A percentile compares a stretch with the other conserved stretches of the same genome.
phyloP scores from a whole-genome alignment of 2,113 vertebrate species.

The Sapajus apella region DNA sequence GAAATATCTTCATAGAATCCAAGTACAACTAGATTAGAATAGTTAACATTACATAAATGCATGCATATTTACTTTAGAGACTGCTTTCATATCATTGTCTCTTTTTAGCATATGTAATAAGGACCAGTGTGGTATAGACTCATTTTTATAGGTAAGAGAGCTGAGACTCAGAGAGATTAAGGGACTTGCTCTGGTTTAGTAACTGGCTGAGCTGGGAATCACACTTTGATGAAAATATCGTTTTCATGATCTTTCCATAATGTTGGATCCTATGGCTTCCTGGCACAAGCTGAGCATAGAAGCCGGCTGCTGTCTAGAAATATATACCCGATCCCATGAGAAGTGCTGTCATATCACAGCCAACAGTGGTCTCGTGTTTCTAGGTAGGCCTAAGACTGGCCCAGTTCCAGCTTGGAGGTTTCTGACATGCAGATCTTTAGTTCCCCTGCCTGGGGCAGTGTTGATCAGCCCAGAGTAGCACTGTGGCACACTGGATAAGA shows the following conservation, averaged over 20 bases:
- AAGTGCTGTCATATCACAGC: neutral
- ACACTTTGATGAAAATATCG: neutral
- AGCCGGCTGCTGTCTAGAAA: neutral
- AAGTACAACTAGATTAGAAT: neutral
- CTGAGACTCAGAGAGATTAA: neutral
- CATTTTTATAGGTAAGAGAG: neutral
- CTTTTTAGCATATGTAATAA: neutral
- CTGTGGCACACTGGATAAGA: neutral
- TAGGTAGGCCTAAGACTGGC: neutral
- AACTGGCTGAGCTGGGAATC: neutral
- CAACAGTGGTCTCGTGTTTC: neutral
- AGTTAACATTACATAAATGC: neutral
- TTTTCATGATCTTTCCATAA: neutral
- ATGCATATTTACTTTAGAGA: neutral
- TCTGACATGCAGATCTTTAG: neutral
- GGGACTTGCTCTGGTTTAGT: neutral
- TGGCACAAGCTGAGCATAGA: neutral
- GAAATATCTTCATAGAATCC: neutral
- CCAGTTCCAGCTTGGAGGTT: neutral
- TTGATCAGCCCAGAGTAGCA: neutral
- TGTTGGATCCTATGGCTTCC: neutral
- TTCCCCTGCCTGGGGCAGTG: neutral
- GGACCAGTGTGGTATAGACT: neutral
- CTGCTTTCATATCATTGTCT: neutral
- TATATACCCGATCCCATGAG: too few relatives aligned